Conservation (phyloP, 2,113 vertebrate genomes). For the Peucedramus taeniatus region DNA sequence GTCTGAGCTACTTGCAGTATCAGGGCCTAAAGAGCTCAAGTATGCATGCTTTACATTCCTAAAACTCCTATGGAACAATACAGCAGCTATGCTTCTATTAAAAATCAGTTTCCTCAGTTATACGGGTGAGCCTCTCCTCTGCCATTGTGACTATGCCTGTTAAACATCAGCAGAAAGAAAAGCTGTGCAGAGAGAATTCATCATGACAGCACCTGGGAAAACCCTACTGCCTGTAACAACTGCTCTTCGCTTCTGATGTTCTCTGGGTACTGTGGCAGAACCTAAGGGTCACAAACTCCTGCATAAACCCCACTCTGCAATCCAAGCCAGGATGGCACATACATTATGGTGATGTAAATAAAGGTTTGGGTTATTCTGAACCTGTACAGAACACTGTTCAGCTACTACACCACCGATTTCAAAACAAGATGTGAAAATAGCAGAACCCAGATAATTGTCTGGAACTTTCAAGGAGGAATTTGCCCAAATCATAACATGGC, state of each 20-base stretch:
- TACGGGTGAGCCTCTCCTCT: not conserved
- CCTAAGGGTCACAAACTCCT: not conserved
- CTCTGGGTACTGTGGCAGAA: not conserved
- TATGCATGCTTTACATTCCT: not conserved
- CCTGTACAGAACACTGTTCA: not conserved
- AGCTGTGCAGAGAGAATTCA: not conserved
- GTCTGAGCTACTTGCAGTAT: not conserved
- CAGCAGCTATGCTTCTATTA: not conserved
- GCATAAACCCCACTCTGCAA: not conserved
- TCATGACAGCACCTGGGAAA: not conserved
- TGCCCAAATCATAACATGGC: not conserved
- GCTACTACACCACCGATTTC: not conserved
- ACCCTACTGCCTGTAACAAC: not conserved
- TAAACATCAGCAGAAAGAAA: not conserved
- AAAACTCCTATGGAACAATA: not conserved
- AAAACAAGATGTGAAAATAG: not conserved
- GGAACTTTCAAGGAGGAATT: not conserved
- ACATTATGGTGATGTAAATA: not conserved
- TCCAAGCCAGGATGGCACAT: not conserved
- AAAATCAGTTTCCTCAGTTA: not conserved
- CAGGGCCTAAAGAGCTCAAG: not conserved
- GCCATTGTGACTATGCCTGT: not conserved
- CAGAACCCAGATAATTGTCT: not conserved
- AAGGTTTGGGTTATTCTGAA: not conserved
- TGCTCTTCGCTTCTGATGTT: not conserved